phyloP scores from a whole-genome alignment of 2,888 invertebrate species.

The Drosophila pseudotakahashii region DNA sequence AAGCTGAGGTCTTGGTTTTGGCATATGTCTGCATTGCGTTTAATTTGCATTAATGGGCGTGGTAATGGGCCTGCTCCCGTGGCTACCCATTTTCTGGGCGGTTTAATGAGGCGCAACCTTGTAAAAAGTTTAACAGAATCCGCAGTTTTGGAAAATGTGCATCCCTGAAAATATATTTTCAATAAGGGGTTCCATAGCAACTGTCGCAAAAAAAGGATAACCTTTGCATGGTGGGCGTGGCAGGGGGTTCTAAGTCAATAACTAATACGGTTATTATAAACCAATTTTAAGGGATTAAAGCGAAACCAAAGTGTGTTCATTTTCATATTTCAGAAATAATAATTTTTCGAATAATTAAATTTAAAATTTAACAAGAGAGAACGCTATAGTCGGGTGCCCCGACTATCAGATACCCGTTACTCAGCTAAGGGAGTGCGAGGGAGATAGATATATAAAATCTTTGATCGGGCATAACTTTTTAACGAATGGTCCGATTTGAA shows the following conservation, averaged over 20 bases:
- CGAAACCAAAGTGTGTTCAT: too few relatives aligned
- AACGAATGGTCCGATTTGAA: too few relatives aligned
- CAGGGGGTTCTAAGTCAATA: slow-evolving; percentile 57
- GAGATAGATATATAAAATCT: too few relatives aligned
- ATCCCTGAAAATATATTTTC: slow-evolving; percentile 2
- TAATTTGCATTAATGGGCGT: slow-evolving; percentile 82
- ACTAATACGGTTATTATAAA: slow-evolving; percentile 28
- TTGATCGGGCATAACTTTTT: too few relatives aligned
- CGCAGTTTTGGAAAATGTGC: slow-evolving; percentile 2
- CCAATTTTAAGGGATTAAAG: neutral
- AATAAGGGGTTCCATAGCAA: slow-evolving; percentile 18
- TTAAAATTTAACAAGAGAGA: too few relatives aligned
- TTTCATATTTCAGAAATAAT: too few relatives aligned
- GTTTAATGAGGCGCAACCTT: slow-evolving; percentile 74
- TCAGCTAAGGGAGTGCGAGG: too few relatives aligned
- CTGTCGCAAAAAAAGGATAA: slow-evolving; percentile 38
- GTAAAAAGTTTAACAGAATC: slow-evolving; percentile 50
- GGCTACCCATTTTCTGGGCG: slow-evolving; percentile 42
- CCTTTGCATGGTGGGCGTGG: slow-evolving; percentile 43
- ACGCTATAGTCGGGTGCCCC: too few relatives aligned
- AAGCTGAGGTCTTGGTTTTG: slow-evolving; percentile 34
- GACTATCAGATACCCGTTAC: too few relatives aligned
- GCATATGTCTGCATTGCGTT: slow-evolving; percentile 80
- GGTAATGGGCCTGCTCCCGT: slow-evolving; percentile 62
- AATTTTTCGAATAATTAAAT: too few relatives aligned